A percentile compares a stretch with the other conserved stretches of the same genome.
Evolutionary conservation across 2,888 invertebrate genomes (phyloP).

Genomic region (Pheosia gnoma): DNA sequence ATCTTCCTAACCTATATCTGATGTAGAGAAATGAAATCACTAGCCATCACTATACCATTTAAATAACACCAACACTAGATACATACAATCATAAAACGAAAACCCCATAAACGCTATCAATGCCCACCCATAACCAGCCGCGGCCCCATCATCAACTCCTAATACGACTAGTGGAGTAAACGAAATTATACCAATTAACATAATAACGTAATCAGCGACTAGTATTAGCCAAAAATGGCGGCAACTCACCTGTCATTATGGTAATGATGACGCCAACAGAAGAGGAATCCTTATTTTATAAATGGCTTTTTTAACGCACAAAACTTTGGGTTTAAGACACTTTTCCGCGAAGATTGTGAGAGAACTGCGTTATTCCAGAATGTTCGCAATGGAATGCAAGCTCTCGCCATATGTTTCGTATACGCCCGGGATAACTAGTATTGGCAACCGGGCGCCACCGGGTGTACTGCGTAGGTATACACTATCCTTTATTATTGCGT

Average conservation of each 20-base stretch:
- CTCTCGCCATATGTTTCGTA: conserved; percentile 73
- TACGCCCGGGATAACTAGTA: conserved; percentile 55
- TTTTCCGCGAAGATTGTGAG: conserved; percentile 53
- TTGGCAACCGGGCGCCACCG: conserved; percentile 46
- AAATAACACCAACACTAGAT: conserved; percentile 14
- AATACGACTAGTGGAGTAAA: conserved; percentile 27
- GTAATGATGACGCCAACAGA: conserved; percentile 15
- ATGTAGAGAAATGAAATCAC: not conserved
- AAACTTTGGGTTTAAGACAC: conserved; percentile 26
- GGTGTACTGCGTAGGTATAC: conserved; percentile 29
- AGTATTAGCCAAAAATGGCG: conserved; percentile 24
- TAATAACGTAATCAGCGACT: conserved; percentile 27
- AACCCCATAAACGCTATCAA: conserved; percentile 31
- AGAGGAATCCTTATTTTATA: not conserved
- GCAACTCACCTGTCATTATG: conserved; percentile 40
- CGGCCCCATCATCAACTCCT: conserved; percentile 30
- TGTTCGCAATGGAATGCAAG: conserved; percentile 60
- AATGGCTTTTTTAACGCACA: conserved; percentile 4
- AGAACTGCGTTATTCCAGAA: conserved; percentile 70
- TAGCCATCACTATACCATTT: not conserved
- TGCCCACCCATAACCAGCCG: conserved; percentile 26
- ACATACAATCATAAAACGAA: conserved; percentile 24
- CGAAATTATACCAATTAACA: conserved; percentile 35
- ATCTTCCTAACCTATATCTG: not conserved
- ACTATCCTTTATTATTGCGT: conserved; percentile 38